These are phyloP conservation scores for Drosophila colorata DNA, from an alignment of 2,888 invertebrate species.

Conservation along the genomic window DNA sequence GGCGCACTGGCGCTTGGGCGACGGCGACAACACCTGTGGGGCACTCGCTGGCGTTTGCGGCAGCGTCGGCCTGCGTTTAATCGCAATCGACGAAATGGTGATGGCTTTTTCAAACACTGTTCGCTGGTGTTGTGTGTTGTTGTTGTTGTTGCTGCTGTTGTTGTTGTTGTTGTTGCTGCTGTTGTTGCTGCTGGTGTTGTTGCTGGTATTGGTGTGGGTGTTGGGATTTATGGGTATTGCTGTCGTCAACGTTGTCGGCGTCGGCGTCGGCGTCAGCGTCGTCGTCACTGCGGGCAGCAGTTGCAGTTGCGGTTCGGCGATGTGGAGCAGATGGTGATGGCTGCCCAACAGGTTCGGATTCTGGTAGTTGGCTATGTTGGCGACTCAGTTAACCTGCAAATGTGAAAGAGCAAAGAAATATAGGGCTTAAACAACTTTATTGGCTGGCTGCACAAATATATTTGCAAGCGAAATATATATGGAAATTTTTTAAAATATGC, in stretches of 20 bases:
- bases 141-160: slow-evolving; percentile 45
- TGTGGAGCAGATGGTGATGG: slow-evolving; percentile 81
- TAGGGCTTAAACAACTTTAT: neutral
- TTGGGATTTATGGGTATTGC: slow-evolving; percentile 30
- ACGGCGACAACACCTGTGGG: slow-evolving; percentile 86
- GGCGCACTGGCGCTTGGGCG: slow-evolving; percentile 86
- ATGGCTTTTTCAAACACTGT: slow-evolving; percentile 85
- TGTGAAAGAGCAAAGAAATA: neutral
- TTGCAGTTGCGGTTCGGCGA: slow-evolving; percentile 76
- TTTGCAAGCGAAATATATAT: slow-evolving; percentile 39
- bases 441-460: slow-evolving; percentile 41
- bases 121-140: slow-evolving; percentile 75
- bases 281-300: slow-evolving; percentile 75
- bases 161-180: slow-evolving; percentile 36
- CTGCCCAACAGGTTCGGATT: slow-evolving; percentile 75
- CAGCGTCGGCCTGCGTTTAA: slow-evolving; percentile 86
- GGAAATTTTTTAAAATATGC: slow-evolving; percentile 39
- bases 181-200: slow-evolving; percentile 37
- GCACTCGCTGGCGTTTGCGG: slow-evolving; percentile 86
- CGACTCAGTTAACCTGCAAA: slow-evolving; percentile 69
- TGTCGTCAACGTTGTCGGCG: slow-evolving; percentile 32
- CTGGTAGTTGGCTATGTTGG: slow-evolving; percentile 81
- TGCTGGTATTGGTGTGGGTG: slow-evolving; percentile 25
- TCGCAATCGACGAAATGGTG: slow-evolving; percentile 86
- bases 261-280: slow-evolving; percentile 57